Evolutionary conservation across 2,113 vertebrate species (phyloP), one percentile per base, ranked within the genome.

Genomic region (Pterophyllum scalare): DNA sequence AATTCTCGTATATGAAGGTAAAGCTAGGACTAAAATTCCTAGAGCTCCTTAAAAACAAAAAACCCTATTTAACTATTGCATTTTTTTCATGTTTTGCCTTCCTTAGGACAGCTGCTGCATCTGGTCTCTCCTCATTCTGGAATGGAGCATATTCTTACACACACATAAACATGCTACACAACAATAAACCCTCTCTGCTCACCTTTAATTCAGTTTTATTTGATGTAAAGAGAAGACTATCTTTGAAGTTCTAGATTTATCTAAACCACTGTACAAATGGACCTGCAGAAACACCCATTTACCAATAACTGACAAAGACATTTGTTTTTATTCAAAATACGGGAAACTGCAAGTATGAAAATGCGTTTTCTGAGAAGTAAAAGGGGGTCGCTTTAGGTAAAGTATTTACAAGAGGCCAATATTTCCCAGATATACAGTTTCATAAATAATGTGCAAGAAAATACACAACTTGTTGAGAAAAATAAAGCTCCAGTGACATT

Each of bases 281-380:
- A 54, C 33, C 14, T 6, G 26, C 35, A 56, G 43, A 35, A 33
- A 24, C 9, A 1, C 20, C 7, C 10, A 40, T 20, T 24, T 56
- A 43, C 24, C 5, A 14, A 82, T 26, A 49, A 82, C 12, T 65
- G 35, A 40, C 9, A 75, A 77, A 65, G 17, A 75, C 77, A 87
- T 87, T 82, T 81, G 49, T 86, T 94, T 95, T 94, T 94, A 93
- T 93, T 93, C 85, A 88, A 93, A 93, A 93, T 91, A 88, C 65
- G 72, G 67, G 56, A 87, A 86, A 83, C 67, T 87, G 93, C 82
- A 92, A 89, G 89, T 91, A 89, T 89, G 88, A 92, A 91, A 89
- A 88, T 82, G 88, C 77, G 80, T 89, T 86, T 89, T 92, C 82
- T 91, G 60, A 81, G 90, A 92, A 77, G 78, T 88, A 91, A 85